Percentiles rank a stretch among this genome's conserved stretches.
These are phyloP conservation scores for Calameuta pallipes DNA, from an alignment of 2,888 invertebrate species.

Conservation along the genomic window DNA sequence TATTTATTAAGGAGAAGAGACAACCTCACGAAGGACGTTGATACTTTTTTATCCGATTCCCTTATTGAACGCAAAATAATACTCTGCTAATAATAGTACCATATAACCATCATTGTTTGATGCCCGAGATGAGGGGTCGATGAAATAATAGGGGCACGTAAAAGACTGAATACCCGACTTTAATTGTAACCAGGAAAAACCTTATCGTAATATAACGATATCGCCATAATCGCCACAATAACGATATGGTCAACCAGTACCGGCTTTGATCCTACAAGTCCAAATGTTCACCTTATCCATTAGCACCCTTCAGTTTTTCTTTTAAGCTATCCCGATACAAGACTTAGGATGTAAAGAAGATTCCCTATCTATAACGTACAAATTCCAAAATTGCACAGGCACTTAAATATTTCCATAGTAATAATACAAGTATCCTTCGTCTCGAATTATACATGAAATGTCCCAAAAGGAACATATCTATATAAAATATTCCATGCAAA, in stretches of 20 bases:
- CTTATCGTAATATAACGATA: background rate
- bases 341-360: no score
- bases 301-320: no score
- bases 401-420: background rate
- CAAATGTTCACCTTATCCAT: slow-evolving; percentile 5
- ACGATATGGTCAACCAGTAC: background rate
- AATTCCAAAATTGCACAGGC: background rate
- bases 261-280: slow-evolving; percentile 15
- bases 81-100: background rate
- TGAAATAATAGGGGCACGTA: background rate
- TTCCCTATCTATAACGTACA: no score
- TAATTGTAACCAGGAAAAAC: background rate
- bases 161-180: background rate
- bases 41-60: background rate
- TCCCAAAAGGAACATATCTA: background rate
- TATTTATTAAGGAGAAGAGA: background rate
- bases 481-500: background rate
- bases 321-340: no score
- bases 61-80: background rate
- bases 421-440: background rate
- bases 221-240: background rate
- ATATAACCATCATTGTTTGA: background rate
- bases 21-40: background rate
- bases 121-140: background rate
- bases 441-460: background rate